These are phyloP conservation scores for Leucoraja ocellata DNA, from an alignment of 2,797 vertebrate genomes.

Conservation along the genomic window DNA sequence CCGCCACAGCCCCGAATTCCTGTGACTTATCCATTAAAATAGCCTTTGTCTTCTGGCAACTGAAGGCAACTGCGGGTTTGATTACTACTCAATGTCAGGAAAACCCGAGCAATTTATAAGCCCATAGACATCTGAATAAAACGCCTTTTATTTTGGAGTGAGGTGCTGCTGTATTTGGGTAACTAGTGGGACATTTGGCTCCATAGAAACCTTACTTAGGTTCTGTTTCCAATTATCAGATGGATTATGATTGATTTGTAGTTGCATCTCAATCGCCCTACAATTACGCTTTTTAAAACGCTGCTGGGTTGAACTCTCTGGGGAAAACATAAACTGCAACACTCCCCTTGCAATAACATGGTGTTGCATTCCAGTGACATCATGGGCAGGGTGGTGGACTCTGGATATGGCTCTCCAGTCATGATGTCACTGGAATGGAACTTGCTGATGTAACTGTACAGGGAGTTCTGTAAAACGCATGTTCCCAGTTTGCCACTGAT, in stretches of 20 bases:
- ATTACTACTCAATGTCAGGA: neutral
- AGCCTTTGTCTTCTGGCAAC: neutral
- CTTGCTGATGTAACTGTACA: constrained; percentile 5
- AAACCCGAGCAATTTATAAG: neutral
- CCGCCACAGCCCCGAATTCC: neutral
- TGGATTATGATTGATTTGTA: too few species aligned
- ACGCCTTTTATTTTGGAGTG: neutral
- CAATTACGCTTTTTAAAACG: neutral
- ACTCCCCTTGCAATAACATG: neutral
- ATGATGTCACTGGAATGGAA: constrained; percentile 32
- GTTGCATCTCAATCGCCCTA: neutral
- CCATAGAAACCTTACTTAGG: neutral
- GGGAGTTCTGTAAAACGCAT: neutral
- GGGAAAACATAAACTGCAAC: neutral
- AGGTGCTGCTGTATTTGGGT: neutral
- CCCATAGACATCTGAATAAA: neutral
- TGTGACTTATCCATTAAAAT: neutral
- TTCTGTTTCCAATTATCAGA: neutral
- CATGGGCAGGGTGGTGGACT: neutral
- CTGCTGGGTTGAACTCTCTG: neutral
- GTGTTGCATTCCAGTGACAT: constrained; percentile 3
- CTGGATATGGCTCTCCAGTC: constrained; percentile 8
- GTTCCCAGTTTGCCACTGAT: neutral
- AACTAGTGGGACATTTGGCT: neutral
- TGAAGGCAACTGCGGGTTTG: neutral